These are phyloP conservation scores for Fistularia commersonii DNA, from an alignment of 2,797 vertebrate genomes.

Conservation along the genomic window DNA sequence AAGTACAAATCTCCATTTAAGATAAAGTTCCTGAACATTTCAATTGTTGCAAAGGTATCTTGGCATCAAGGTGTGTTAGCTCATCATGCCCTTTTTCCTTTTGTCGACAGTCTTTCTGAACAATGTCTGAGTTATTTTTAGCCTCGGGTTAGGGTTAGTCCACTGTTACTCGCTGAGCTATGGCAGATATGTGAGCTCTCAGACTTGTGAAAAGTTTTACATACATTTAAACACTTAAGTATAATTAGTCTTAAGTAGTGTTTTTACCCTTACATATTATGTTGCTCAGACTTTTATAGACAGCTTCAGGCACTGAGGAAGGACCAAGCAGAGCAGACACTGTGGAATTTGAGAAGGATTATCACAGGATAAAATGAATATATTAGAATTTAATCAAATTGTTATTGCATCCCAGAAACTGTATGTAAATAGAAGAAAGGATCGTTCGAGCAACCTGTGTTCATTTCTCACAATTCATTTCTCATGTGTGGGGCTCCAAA, in stretches of 20 bases:
- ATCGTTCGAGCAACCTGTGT: background rate
- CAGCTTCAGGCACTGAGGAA: background rate
- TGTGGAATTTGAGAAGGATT: too few species aligned
- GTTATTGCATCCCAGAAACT: too few species aligned
- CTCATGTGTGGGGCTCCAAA: too few species aligned
- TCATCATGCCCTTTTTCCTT: constrained; percentile 1
- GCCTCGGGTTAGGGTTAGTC: constrained; percentile 41
- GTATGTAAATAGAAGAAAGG: too few species aligned
- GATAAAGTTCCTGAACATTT: constrained; percentile 14
- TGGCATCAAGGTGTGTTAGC: constrained; percentile 7
- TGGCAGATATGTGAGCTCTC: constrained; percentile 53
- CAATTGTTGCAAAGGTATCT: constrained; percentile 12
- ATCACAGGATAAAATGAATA: too few species aligned
- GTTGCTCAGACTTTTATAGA: background rate
- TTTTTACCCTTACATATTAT: too few species aligned
- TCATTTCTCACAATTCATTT: constrained; percentile 1
- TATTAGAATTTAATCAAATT: too few species aligned
- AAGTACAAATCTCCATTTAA: constrained; percentile 11
- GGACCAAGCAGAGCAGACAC: background rate
- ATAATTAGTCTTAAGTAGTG: background rate
- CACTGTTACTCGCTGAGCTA: constrained; percentile 44
- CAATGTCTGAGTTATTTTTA: constrained; percentile 63
- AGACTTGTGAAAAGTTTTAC: constrained; percentile 12
- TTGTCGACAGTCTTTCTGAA: constrained; percentile 15
- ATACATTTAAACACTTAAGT: constrained; percentile 13